Base-by-base conservation (phyloP, 2,888 invertebrate species). In the Punctoribates punctum region DNA sequence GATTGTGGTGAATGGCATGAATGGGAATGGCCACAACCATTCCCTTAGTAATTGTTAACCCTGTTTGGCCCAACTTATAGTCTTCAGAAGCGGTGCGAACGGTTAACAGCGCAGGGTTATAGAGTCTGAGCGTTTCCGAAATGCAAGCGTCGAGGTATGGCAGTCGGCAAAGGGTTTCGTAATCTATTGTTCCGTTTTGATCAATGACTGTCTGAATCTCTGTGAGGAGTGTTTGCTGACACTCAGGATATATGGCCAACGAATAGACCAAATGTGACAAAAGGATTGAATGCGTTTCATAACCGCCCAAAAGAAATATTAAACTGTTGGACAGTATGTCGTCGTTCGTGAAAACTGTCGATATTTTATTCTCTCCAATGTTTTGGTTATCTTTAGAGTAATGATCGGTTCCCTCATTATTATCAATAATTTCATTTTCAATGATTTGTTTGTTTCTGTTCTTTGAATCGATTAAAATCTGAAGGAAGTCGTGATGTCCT, bases 201-300 rank as follows among this genome's bases (percentile, higher is more conserved):
- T n/a, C 62, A 29, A 15, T 25, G 6, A 81, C 80, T 9, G 81
- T 80, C 5, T 88, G 83, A 81, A 88, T 83, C 81, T 88, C 88
- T 13, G 85, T 82, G 77, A 86, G 82, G 4, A 87, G 84, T 79
- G 82, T 85, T 11, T 83, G 82, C 80, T 88, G 88, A 20, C 87
- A 82, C 0, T 84, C 82, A 46, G 85, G 86, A 80, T 88, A 85
- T 13, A 15, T 29, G 29, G 62, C 62, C 62, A 85, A 79, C 0
- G 88, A 85, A 80, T 87, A 88, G 0, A 87, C 84, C 0, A 86
- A 83, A 78, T 88, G 88, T 77, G 87, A 86, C 2, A 89, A 85
- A 0, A 88, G 86, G 0, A 88, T 86, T 0, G 89, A 88, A 0
- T 88, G 87, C 0, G 89, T 88, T 81, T 88, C 88, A 79, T 88